Conservation (phyloP, 2,113 vertebrate species). For the Perca flavescens region DNA sequence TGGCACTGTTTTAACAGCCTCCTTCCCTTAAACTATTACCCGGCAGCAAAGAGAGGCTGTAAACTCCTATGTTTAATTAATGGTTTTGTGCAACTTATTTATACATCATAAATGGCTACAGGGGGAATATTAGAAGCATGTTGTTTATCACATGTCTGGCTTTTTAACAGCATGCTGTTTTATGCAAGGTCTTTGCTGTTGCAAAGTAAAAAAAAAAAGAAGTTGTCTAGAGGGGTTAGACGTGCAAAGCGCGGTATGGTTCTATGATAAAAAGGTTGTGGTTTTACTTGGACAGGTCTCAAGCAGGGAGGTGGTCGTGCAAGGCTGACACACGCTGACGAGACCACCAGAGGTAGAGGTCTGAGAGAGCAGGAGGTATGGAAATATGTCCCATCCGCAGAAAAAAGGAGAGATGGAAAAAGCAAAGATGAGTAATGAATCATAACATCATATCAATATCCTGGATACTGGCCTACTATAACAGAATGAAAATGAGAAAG, state of each 20-base stretch:
- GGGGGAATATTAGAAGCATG: conserved; percentile 47
- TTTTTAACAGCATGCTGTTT: conserved; percentile 64
- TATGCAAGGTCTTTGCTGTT: conserved; percentile 36
- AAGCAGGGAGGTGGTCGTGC: conserved; percentile 47
- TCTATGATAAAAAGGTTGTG: conserved; percentile 55
- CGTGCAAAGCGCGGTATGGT: conserved; percentile 31
- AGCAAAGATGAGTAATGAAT: conserved; percentile 59
- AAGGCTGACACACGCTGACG: conserved; percentile 55
- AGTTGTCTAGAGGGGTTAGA: conserved; percentile 26
- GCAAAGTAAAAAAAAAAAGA: conserved; percentile 18
- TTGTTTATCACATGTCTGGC: conserved; percentile 65
- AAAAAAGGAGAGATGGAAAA: conserved; percentile 46
- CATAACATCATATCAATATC: conserved; percentile 48
- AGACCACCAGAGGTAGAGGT: conserved; percentile 71
- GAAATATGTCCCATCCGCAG: conserved; percentile 52
- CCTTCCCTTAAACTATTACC: conserved; percentile 66
- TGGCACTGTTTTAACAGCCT: conserved; percentile 71
- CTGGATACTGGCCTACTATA: conserved; percentile 42
- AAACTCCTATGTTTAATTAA: conserved; percentile 71
- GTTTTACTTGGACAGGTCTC: conserved; percentile 54
- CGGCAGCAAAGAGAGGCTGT: conserved; percentile 51
- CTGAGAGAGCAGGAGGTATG: conserved; percentile 40
- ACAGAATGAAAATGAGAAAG: conserved; percentile 22
- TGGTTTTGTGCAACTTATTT: conserved; percentile 68
- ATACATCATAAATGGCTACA: conserved; percentile 56